A percentile compares a stretch with the other conserved stretches of the same genome.
Conservation (phyloP, 2,888 invertebrate genomes). For the Kryphioiulus occultus region DNA sequence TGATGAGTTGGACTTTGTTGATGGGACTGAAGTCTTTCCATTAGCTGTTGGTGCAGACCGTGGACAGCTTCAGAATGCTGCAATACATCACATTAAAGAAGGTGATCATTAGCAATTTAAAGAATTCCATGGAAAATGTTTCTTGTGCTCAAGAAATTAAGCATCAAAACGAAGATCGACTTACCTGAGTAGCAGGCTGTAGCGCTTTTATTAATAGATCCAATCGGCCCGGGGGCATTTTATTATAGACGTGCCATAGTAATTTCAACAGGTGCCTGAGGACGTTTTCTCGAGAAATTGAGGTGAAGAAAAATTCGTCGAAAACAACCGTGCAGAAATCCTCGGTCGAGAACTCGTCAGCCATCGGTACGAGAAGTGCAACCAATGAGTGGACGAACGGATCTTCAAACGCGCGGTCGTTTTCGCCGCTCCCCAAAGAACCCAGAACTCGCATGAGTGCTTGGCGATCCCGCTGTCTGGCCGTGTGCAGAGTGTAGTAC, state of each 20-base stretch:
- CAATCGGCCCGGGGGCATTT: constrained; percentile 79
- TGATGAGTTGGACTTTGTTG: constrained; percentile 69
- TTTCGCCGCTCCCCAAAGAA: constrained; percentile 87
- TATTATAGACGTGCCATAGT: constrained; percentile 88
- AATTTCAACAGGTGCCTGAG: constrained; percentile 85
- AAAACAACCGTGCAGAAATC: constrained; percentile 95
- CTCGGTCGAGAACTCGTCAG: constrained; percentile 91
- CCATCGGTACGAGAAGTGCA: constrained; percentile 82
- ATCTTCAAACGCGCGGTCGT: constrained; percentile 92
- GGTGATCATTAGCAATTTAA: no score
- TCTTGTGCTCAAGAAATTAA: no score
- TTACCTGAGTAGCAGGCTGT: constrained; percentile 64
- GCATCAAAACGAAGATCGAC: no score
- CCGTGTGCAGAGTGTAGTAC: constrained; percentile 92
- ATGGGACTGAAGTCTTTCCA: constrained; percentile 78
- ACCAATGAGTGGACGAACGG: constrained; percentile 92
- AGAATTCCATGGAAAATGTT: no score
- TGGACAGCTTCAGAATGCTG: constrained; percentile 88
- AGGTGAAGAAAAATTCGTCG: constrained; percentile 94
- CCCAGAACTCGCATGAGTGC: constrained; percentile 87
- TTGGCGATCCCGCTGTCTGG: constrained; percentile 79
- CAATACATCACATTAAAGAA: no score
- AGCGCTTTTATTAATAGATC: constrained; percentile 82
- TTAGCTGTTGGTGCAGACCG: constrained; percentile 76
- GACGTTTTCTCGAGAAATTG: constrained; percentile 85